These are phyloP conservation scores for Apostichopus leukothele DNA, from an alignment of 53 echinoderm and acorn worm species.

Conservation along the genomic window DNA sequence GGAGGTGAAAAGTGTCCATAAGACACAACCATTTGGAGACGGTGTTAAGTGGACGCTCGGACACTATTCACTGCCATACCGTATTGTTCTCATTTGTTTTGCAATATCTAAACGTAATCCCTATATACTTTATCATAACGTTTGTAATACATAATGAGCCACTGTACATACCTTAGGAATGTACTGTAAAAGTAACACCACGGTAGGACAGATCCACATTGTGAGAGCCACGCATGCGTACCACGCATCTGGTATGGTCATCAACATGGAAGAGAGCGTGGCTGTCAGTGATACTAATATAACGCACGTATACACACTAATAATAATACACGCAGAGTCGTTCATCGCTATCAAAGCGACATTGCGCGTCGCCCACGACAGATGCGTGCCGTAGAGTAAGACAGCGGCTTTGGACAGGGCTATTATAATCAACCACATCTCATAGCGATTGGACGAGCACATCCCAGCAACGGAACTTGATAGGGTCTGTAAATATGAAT, in stretches of 20 bases:
- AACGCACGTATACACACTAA: conserved; percentile 94
- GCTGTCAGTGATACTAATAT: conserved; percentile 77
- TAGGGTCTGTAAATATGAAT: not conserved
- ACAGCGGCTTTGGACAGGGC: conserved; percentile 67
- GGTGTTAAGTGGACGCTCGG: no score
- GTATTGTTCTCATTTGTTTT: no score
- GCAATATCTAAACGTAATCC: no score
- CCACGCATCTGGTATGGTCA: conserved; percentile 89
- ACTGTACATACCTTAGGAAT: conserved; percentile 76
- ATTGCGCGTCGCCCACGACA: conserved; percentile 96
- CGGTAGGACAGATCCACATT: conserved; percentile 78
- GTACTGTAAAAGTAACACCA: conserved; percentile 78
- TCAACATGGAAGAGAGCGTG: conserved; percentile 62
- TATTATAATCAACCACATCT: conserved; percentile 74
- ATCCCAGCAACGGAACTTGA: conserved; percentile 2
- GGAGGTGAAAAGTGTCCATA: not conserved
- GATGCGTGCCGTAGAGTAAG: conserved; percentile 82
- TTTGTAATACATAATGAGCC: not conserved
- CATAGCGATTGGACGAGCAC: conserved; percentile 64
- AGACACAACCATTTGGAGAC: no score
- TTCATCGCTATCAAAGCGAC: conserved; percentile 96
- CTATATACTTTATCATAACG: no score
- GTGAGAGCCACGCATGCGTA: conserved; percentile 75
- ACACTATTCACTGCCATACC: no score
- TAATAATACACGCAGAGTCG: conserved; percentile 87